Evolutionary conservation across 1,140 invertebrate genomes (phyloP).

Genomic region (Zaprionus camerounensis): DNA sequence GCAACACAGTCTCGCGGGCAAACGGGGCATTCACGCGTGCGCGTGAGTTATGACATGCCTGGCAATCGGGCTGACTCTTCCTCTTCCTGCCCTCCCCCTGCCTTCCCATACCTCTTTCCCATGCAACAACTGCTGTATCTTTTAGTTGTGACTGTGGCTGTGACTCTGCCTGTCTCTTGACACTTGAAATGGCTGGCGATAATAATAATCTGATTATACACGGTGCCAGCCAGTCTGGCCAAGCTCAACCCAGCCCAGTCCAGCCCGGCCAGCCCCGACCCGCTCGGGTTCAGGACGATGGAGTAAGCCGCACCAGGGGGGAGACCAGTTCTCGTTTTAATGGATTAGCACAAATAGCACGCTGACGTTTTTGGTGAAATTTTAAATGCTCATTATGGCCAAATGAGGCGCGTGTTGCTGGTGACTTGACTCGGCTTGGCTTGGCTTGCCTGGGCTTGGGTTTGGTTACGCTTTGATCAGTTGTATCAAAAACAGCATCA

Average conservation of each 20-base stretch:
- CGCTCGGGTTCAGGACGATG: not conserved
- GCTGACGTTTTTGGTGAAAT: conserved; percentile 67
- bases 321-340: conserved; percentile 54
- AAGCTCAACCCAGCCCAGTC: conserved; percentile 23
- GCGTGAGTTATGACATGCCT: conserved; percentile 69
- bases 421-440: conserved; percentile 18
- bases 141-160: conserved; percentile 10
- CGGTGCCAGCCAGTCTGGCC: conserved; percentile 75
- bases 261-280: not conserved
- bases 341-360: conserved; percentile 65
- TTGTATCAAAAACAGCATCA: conserved; percentile 34
- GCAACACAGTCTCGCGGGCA: conserved; percentile 28
- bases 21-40: conserved; percentile 61
- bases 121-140: conserved; percentile 2
- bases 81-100: not conserved
- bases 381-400: conserved; percentile 74
- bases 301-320: not conserved
- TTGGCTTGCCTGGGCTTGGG: conserved; percentile 30
- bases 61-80: conserved; percentile 36
- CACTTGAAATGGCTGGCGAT: conserved; percentile 45
- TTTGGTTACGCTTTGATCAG: not conserved
- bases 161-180: conserved; percentile 25
- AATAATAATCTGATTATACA: conserved; percentile 34
- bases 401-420: conserved; percentile 63
- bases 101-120: not conserved